phyloP scores from a whole-genome alignment of 2,888 invertebrate genomes.

The Drosophila mercatorum region DNA sequence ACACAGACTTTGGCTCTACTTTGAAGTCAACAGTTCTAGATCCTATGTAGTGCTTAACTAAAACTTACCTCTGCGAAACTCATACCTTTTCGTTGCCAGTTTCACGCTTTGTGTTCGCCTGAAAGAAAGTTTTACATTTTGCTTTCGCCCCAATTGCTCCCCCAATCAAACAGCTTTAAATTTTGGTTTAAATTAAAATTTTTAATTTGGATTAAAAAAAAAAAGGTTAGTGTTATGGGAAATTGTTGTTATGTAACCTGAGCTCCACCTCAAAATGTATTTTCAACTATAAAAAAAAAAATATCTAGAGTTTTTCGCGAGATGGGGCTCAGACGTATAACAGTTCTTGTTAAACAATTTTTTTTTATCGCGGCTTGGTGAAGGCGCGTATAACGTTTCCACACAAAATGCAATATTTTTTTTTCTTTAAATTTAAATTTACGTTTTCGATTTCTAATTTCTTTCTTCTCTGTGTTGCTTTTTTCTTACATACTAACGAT shows the following conservation, averaged over 20 bases:
- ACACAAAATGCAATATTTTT: conserved; percentile 22
- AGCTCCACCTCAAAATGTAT: conserved; percentile 5
- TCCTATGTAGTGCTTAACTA: background rate
- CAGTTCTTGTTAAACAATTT: conserved; percentile 17
- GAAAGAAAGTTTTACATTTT: background rate
- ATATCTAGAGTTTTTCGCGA: conserved; percentile 9
- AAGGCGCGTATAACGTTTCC: conserved; percentile 60
- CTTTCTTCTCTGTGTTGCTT: conserved; percentile 12
- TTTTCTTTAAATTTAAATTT: background rate
- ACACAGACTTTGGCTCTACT: no score
- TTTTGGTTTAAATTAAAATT: background rate
- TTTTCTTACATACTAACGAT: background rate
- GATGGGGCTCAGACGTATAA: conserved; percentile 53
- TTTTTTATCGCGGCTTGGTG: conserved; percentile 20
- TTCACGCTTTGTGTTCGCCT: background rate
- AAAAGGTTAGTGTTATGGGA: background rate
- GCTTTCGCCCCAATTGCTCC: background rate
- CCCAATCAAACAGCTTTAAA: background rate
- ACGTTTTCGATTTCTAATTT: background rate
- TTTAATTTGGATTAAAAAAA: background rate
- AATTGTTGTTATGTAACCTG: conserved; percentile 17
- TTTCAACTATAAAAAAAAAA: conserved; percentile 5
- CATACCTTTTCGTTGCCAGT: background rate
- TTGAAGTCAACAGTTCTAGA: background rate
- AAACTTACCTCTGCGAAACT: background rate